Base-by-base conservation (phyloP, 1,140 invertebrate genomes). In the Nephotettix cincticeps region DNA sequence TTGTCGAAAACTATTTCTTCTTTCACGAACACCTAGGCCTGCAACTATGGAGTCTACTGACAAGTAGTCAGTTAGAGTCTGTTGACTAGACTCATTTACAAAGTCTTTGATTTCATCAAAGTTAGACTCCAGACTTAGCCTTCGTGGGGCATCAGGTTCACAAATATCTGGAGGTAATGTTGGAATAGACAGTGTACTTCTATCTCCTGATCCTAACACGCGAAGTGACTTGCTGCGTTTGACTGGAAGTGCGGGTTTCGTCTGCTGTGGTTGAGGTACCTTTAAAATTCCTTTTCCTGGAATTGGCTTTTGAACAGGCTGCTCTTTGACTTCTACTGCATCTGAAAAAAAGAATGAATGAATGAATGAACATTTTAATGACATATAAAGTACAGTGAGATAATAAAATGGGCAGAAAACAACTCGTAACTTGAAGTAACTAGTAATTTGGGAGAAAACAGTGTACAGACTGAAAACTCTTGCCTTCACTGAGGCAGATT, bases 1-100 rank as follows among this genome's bases (percentile, higher is more conserved):
- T 73, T 82, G 79, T 25, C 81, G 73, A 75, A 82, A 83, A 74
- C 81, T 83, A 69, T 82, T 81, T 40, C 81, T 71, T 61, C 81
- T 69, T 68, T 83, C 81, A 17, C 81, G 75, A 23, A 79, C 73
- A 3, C 79, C 78, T 19, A 80, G 54, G 0, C 78, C 78, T 47
- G 75, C 77, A 19, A 78, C 75, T 67, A 79, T 71, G 9, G 77
- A 75, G 21, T 75, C 71, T 47, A 64, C 61, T n/a, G 61, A 64
- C 61, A 64, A 32, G 32, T 32, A 64, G 25, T 64, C 28, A 45
- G 27, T 28, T 29, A 27, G 43, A 30, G 51, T 11, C 27, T 23
- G 30, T 36, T 70, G 54, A 68, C 29, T 51, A 23, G 36, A 43
- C 21, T 63, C 29, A 6, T 36, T 40, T 61, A 25, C 54, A 14